phyloP scores from a whole-genome alignment of 2,888 invertebrate species.

The Rutpela maculata region DNA sequence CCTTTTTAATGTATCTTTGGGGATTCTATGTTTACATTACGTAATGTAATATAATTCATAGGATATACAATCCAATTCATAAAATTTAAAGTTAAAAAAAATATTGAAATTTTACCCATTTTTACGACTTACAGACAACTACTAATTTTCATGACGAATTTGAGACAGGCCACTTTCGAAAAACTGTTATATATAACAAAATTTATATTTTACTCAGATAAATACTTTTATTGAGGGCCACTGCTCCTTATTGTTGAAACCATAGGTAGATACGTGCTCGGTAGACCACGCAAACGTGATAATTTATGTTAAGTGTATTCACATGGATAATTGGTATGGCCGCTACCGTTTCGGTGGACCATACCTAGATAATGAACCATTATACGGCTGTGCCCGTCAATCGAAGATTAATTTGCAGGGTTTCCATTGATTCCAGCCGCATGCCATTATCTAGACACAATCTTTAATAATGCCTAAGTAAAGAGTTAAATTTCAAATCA shows the following conservation, averaged over 20 bases:
- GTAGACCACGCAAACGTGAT: slow-evolving; percentile 30
- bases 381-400: slow-evolving; percentile 38
- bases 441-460: slow-evolving; percentile 5
- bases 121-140: no score
- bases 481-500: slow-evolving; percentile 2
- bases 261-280: not conserved
- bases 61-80: no score
- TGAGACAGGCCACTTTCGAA: no score
- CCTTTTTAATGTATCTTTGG: no score
- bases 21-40: no score
- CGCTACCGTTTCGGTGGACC: slow-evolving; percentile 37
- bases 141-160: no score
- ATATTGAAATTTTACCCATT: no score
- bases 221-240: no score
- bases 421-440: not conserved
- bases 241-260: not conserved
- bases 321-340: slow-evolving; percentile 50
- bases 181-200: no score
- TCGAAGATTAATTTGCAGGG: slow-evolving; percentile 20
- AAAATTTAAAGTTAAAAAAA: no score
- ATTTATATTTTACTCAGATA: no score
- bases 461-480: not conserved
- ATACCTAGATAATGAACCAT: slow-evolving; percentile 49
- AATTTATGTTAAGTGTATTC: slow-evolving; percentile 47
- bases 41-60: no score